phyloP scores from a whole-genome alignment of 64 coral and sea anemone species.

The Stichodactyla helianthus region DNA sequence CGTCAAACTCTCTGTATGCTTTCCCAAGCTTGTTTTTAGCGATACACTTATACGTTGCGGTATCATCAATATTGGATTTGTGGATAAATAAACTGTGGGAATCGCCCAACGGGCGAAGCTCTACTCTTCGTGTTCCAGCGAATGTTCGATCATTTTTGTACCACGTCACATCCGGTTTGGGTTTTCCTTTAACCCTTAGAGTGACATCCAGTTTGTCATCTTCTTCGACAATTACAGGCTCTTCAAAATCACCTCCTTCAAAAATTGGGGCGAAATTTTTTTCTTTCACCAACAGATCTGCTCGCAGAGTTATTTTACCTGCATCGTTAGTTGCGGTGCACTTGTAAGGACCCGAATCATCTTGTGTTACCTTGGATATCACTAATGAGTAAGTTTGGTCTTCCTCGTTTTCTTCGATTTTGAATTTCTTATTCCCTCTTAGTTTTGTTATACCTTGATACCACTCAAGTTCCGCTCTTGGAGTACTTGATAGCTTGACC shows the following conservation, averaged over 20 bases:
- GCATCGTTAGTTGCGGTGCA: constrained; percentile 40
- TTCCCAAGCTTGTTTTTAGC: constrained; percentile 76
- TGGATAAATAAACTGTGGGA: constrained; percentile 53
- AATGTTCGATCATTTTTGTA: constrained; percentile 68
- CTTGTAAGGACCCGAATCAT: constrained; percentile 48
- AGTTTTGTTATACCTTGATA: constrained; percentile 68
- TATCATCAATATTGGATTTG: constrained; percentile 42
- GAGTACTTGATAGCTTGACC: constrained; percentile 44
- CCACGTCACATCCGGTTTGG: constrained; percentile 77
- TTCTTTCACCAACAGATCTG: constrained; percentile 36
- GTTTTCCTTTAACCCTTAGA: constrained; percentile 65
- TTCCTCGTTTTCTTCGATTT: constrained; percentile 32
- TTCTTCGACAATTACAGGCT: constrained; percentile 47
- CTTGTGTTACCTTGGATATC: constrained; percentile 14
- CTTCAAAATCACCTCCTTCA: constrained; percentile 33
- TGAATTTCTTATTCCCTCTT: constrained; percentile 21
- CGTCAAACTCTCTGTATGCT: constrained; percentile 55
- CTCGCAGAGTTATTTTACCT: constrained; percentile 51
- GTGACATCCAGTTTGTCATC: constrained; percentile 51
- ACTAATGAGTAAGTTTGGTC: constrained; percentile 21
- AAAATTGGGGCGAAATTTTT: constrained; percentile 56
- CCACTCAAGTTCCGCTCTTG: constrained; percentile 60
- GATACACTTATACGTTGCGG: constrained; percentile 74
- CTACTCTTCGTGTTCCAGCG: constrained; percentile 40
- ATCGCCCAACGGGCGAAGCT: constrained; percentile 46